Evolutionary conservation across 2,888 invertebrate species (phyloP), one percentile per base, ranked within the genome.

Genomic region (Yponomeuta sedellus): DNA sequence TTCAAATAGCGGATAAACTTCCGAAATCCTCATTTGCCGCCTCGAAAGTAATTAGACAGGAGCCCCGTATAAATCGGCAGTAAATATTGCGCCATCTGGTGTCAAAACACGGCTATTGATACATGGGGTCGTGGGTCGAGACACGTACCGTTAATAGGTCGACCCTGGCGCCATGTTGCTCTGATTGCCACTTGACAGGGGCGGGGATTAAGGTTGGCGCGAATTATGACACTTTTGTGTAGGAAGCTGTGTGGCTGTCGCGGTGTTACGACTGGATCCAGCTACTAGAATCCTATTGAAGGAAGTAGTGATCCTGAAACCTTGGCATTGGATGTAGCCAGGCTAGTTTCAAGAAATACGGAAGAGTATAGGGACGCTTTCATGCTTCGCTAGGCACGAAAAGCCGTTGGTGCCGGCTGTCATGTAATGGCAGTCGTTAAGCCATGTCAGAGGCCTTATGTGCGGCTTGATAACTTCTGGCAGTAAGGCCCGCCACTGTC

Each of bases 141-240:
- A 82, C 79, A 81, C 79, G 79, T 79, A 73, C 82, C 77, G 80
- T 83, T 86, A 85, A 88, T 86, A 84, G 81, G 78, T 74, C 82
- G 80, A 80, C 82, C 85, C 80, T 64, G 76, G 85, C 88, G 83
- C 88, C 91, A 88, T 88, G 77, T 87, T 90, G 90, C 72, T 75
- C 72, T 88, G 91, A 91, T 88, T 80, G 88, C 82, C 63, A 61
- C 66, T 66, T 67, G 67, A 69, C 67, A 67, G 65, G 68, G 66
- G 68, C 52, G 67, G 66, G 87, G 88, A 86, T 87, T 87, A 81
- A 85, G 83, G 85, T 86, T 12, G 20, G 19, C 22, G 85, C 77
- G 75, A 83, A 82, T 68, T 71, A 73, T 67, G 74, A 83, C 85
- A 83, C 85, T 85, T 83, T 85, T 80, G 73, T 52, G 44, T 12